Evolutionary conservation across 2,113 vertebrate genomes (phyloP).

Genomic region (Rhinogobius similis): DNA sequence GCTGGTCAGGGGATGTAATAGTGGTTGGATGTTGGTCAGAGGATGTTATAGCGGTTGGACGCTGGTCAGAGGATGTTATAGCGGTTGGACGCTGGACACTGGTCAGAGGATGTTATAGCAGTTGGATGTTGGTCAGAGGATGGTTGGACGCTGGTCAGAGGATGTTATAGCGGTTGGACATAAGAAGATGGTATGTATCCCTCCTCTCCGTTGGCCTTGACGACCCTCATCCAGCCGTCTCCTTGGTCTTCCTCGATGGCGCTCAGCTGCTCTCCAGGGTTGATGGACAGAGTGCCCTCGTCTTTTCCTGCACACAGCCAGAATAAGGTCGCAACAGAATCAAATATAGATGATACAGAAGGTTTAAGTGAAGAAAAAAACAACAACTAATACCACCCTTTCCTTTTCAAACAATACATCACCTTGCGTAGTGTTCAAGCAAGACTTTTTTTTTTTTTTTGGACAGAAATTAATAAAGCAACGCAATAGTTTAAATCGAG

Average conservation of each 20-base stretch:
- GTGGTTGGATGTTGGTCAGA: too few species aligned
- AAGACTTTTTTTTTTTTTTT: too few species aligned
- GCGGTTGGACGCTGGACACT: not conserved
- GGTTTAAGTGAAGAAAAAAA: too few species aligned
- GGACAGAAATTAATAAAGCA: too few species aligned
- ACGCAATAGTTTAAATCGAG: too few species aligned
- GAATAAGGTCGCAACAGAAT: too few species aligned
- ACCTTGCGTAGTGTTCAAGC: too few species aligned
- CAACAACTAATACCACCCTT: too few species aligned
- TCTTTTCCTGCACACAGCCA: slow-evolving; percentile 60
- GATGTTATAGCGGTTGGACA: slow-evolving; percentile 53
- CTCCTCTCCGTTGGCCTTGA: slow-evolving; percentile 74
- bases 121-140: not conserved
- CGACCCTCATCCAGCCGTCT: slow-evolving; percentile 86
- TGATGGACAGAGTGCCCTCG: slow-evolving; percentile 83
- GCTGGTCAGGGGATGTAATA: too few species aligned
- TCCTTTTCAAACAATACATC: too few species aligned
- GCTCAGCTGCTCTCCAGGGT: slow-evolving; percentile 79
- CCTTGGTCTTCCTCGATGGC: slow-evolving; percentile 86
- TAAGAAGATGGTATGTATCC: slow-evolving; percentile 89
- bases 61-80: not conserved
- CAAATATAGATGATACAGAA: too few species aligned
- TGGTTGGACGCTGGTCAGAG: slow-evolving; percentile 14
- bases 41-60: too few species aligned
- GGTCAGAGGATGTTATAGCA: not conserved